Base-by-base conservation (phyloP, 2,888 invertebrate species). In the Dicyrtomina minuta region DNA sequence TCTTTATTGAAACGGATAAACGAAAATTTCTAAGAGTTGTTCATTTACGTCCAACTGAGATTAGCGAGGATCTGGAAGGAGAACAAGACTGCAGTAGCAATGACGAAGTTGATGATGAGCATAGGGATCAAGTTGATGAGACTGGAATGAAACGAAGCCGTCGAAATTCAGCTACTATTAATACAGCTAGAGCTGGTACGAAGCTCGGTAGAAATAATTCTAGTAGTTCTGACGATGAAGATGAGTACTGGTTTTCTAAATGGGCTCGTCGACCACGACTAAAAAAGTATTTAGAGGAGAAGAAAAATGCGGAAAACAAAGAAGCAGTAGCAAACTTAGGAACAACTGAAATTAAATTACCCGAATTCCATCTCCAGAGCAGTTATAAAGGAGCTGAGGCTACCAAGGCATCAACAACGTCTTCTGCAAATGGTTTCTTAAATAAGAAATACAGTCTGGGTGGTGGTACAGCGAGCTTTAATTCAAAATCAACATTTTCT, bases 181-280 rank as follows among this genome's bases (percentile, higher is more conserved):
- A 27, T 33, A 13, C n/a, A 4, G 13, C 26, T 13, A 10, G 2
- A 10, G 22, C 8, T 26, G 22, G 22, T 1, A 3, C 49, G 10
- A 20, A 17, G 10, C 13, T 41, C 13, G 43, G 43, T 41, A 20
- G 27, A 26, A 27, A 12, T 39, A 56, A 17, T 20, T 65, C 51
- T 58, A 62, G 69, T 46, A 12, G 43, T 20, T 55, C 55, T 6
- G 69, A 77, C 10, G 75, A 75, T n/a, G 77, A 82, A 24, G 84
- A 83, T 73, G 84, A 84, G 72, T 84, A 84, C 74, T 84, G 84
- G 84, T 84, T 84, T 77, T 82, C 82, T 17, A 81, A 82, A 75
- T 83, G 83, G 83, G 83, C 81, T 74, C 80, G 81, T 72, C 82
- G 83, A 26, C 79, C 83, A 22, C 80, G 81, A 78, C 79, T 80